Evolutionary conservation across 2,888 invertebrate species (phyloP).

Genomic region (Xestia ashworthii): DNA sequence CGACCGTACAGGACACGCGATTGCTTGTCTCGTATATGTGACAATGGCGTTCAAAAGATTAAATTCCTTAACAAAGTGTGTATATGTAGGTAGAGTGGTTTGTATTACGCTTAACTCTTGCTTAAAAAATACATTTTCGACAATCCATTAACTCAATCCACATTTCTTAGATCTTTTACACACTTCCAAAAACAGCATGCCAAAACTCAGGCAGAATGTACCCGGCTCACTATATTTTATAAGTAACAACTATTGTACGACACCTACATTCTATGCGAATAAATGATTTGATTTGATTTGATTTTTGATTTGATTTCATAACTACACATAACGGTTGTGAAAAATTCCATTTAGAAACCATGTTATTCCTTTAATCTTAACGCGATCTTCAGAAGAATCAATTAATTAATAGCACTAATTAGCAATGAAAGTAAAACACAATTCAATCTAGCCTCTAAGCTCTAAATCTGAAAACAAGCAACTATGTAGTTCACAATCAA

Average conservation of each 20-base stretch:
- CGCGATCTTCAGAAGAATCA: conserved; percentile 21
- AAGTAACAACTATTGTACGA: too few species aligned
- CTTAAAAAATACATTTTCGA: background rate
- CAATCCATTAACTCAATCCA: background rate
- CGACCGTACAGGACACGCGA: too few species aligned
- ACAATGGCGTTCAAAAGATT: too few species aligned
- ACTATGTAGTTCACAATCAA: conserved; percentile 34
- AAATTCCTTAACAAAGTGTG: too few species aligned
- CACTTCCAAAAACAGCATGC: too few species aligned
- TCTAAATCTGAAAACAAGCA: conserved; percentile 26
- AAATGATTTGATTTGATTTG: too few species aligned
- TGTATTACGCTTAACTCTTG: background rate
- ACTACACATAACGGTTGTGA: background rate
- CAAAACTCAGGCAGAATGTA: too few species aligned
- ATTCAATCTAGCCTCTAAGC: conserved; percentile 29
- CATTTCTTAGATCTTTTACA: background rate
- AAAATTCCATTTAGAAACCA: conserved; percentile 5
- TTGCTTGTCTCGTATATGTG: too few species aligned
- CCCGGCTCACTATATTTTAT: too few species aligned
- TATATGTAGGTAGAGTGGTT: too few species aligned
- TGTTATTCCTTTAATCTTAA: background rate
- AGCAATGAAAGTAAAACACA: conserved; percentile 51
- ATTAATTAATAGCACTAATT: conserved; percentile 23
- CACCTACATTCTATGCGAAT: too few species aligned
- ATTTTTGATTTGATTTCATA: too few species aligned